Evolutionary conservation across 2,888 invertebrate species (phyloP), one percentile per base, ranked within the genome.

Genomic region (Drosophila recens): DNA sequence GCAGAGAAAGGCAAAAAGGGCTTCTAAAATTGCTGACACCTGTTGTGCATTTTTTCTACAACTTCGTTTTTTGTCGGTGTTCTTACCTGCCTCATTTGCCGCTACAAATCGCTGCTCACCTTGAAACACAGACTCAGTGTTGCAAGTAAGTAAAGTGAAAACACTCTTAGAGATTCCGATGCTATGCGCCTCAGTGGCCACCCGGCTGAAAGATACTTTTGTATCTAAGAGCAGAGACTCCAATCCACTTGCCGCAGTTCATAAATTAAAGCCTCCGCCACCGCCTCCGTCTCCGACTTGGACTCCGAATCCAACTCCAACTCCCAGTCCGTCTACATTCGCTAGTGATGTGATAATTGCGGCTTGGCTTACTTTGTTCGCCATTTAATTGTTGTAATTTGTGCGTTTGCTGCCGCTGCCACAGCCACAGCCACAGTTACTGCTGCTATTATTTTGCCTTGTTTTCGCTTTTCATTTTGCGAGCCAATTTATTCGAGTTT

Each of bases 341-440:
- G 71, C 64, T 65, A 79, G 81, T 86, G 86, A 86, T 86, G 86
- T 86, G 86, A 86, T 86, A 86, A 86, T 86, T 87, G 87, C 87
- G 82, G 82, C 83, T 86, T 79, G 86, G 87, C 86, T 87, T 88
- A 83, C 79, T 88, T 80, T 82, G 86, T 83, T 86, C 76, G 87
- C 88, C 84, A 80, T 87, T 86, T 87, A 88, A 87, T 87, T 87
- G 88, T 87, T 86, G 88, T 86, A 87, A 87, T 87, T 86, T 86
- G 88, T 86, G 87, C 80, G 71, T 81, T 81, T 68, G 66, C 57
- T 53, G 67, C 48, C 38, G 68, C 45, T 40, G 23, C 57, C 53
- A 27, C 51, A n/a, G 52, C 46, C 40, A 17, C 38, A 53, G 36
- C 58, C n/a, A 48, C 52, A 23, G 27, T 49, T 59, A 59, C 38